These are phyloP conservation scores for Trachops cirrhosus DNA, from an alignment of 2,797 vertebrate genomes.

Conservation along the genomic window DNA sequence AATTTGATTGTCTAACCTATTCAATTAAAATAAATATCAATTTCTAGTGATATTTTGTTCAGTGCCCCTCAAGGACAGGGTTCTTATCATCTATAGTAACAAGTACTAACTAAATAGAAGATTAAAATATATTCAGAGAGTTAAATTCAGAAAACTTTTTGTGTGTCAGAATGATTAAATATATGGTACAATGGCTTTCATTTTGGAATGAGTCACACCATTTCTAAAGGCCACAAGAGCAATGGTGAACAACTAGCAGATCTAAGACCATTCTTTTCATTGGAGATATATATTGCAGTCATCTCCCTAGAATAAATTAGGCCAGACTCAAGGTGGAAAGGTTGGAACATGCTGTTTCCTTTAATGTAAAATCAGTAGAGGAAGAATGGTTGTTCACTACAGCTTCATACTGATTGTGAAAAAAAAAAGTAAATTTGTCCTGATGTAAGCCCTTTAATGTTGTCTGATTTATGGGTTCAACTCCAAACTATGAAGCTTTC, in stretches of 20 bases:
- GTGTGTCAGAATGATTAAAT: neutral
- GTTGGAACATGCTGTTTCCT: neutral
- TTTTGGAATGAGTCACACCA: neutral
- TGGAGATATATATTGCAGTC: neutral
- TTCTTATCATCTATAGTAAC: neutral
- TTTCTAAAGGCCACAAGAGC: neutral
- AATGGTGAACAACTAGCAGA: neutral
- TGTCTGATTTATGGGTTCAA: neutral
- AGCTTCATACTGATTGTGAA: neutral
- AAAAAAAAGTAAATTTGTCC: constrained; percentile 8
- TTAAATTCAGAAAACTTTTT: neutral
- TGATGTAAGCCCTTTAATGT: neutral
- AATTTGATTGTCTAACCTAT: neutral
- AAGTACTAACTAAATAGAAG: neutral
- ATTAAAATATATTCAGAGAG: constrained; percentile 20
- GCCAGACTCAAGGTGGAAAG: neutral
- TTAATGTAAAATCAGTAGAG: neutral
- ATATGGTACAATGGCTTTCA: neutral
- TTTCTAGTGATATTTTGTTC: neutral
- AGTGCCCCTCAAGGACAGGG: neutral
- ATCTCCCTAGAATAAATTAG: neutral
- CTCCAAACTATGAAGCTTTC: neutral
- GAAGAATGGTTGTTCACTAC: neutral
- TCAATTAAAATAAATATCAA: constrained; percentile 24
- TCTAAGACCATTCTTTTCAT: neutral